Evolutionary conservation across 2,113 vertebrate genomes (phyloP).

Genomic region (Percopsis transmontana): DNA sequence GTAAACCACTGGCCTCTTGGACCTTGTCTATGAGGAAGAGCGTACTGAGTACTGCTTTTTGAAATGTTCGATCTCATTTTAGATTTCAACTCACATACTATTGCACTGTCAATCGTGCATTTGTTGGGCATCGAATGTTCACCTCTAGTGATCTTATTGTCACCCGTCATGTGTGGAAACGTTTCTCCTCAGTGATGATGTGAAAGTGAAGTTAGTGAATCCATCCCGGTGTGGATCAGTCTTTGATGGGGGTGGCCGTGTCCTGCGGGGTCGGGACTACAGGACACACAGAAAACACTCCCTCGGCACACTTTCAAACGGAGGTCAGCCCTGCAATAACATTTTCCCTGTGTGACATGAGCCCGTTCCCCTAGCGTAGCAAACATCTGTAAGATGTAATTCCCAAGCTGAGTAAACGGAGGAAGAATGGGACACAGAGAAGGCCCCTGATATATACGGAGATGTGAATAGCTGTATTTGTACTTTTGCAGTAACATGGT

Average conservation of each 20-base stretch:
- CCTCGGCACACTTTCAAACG: slow-evolving; percentile 70
- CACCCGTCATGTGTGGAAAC: neutral
- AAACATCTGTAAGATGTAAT: slow-evolving; percentile 72
- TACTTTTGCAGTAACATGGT: slow-evolving; percentile 26
- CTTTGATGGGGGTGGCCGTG: slow-evolving; percentile 72
- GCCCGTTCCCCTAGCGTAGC: slow-evolving; percentile 54
- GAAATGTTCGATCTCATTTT: too few relatives aligned
- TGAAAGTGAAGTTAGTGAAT: slow-evolving; percentile 21
- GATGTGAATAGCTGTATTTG: slow-evolving; percentile 41
- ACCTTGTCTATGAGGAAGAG: too few relatives aligned
- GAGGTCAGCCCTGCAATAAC: slow-evolving; percentile 77
- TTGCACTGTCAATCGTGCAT: too few relatives aligned
- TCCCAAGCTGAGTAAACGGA: slow-evolving; percentile 80
- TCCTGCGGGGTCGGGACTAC: slow-evolving; percentile 61
- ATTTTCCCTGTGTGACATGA: slow-evolving; percentile 72
- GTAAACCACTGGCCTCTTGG: too few relatives aligned
- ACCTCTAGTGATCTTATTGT: neutral
- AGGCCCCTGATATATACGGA: slow-evolving; percentile 17
- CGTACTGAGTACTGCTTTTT: too few relatives aligned
- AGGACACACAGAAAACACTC: slow-evolving; percentile 64
- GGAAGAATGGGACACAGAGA: slow-evolving; percentile 34
- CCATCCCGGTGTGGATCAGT: neutral
- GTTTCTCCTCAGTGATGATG: slow-evolving; percentile 3
- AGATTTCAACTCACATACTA: too few relatives aligned
- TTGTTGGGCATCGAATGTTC: neutral